Base-by-base conservation (phyloP, 1,140 invertebrate species). In the Thrips palmi region DNA sequence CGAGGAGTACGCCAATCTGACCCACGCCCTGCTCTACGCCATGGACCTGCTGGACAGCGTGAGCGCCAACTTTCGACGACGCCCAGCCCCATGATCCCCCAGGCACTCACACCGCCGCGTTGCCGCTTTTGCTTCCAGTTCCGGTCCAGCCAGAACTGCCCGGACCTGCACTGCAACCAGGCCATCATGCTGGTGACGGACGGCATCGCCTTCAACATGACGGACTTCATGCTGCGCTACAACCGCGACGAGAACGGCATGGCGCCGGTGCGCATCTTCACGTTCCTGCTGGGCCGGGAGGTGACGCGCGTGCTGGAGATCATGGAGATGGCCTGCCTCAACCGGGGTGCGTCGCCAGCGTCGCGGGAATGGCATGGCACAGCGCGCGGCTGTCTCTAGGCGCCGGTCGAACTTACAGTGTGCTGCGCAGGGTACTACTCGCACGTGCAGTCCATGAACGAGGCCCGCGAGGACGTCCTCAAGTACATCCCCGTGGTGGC, bases 171-270 rank as follows among this genome's bases (percentile, higher is more conserved):
- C 8, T 98, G 93, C 52, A 97, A 97, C 60, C 91, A 97, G 60
- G 75, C 89, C 6, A 93, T 99, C 29, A 97, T 98, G 91, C 58
- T 99, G n/a, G 75, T 99, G 30, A 97, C 94, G 1, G 96, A 99
- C 61, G 89, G 91, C 21, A 78, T 94, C n/a, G 77, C 88, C 1
- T 76, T 79, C 33, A 89, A 88, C 52, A 71, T 84, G 33, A 86
- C 87, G 20, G 75, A 78, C 45, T 71, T 96, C 7, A 93, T 97
- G 50, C 64, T 82, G 45, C 59, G 70, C 32, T 82, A 88, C 57
- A 97, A 97, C 55, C 71, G 73, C 58, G 56, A 67, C 11, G 63
- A 69, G 15, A 71, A 74, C 40, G 64, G 62, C 1, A 68, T 67
- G 7, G 78, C 77, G 48, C 74, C 87, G 33, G 84, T 97, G 0